These are phyloP conservation scores for Casuarius casuarius DNA, from an alignment of 2,113 vertebrate genomes.

Conservation along the genomic window DNA sequence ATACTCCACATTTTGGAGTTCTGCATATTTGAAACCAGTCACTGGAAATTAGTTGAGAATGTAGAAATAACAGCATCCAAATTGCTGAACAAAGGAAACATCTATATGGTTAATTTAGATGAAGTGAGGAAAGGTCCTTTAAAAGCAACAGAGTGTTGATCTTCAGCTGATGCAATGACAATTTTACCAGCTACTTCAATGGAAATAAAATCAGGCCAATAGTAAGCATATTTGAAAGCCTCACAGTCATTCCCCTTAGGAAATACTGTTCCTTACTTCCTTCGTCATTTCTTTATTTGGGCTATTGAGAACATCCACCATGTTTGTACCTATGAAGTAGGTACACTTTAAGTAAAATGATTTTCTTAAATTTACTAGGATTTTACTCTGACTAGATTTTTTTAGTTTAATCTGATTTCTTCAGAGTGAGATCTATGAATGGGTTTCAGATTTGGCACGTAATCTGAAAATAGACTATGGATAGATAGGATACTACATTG, in stretches of 20 bases:
- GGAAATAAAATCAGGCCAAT: background rate
- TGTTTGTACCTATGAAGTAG: background rate
- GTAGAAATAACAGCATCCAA: background rate
- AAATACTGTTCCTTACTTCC: background rate
- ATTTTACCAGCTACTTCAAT: background rate
- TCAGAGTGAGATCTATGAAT: background rate
- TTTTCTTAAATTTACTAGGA: background rate
- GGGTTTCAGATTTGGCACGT: no score
- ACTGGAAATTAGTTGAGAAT: background rate
- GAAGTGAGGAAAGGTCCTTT: background rate
- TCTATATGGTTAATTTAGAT: background rate
- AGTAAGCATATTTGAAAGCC: background rate
- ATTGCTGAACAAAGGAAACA: background rate
- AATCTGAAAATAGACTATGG: background rate
- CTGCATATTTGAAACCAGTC: background rate
- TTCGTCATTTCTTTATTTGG: background rate
- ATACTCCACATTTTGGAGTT: background rate
- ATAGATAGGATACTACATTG: rapidly evolving
- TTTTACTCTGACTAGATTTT: background rate
- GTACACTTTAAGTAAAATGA: background rate
- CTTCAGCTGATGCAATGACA: background rate
- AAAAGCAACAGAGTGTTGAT: background rate
- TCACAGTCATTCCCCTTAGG: background rate
- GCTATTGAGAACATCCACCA: background rate
- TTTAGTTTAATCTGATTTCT: background rate